Percentiles rank a stretch among this genome's conserved stretches.
Conservation (phyloP, 30 jellyfish, hydroid and myxozoan species). For the Aurelia aurita complex sp. Pacific region DNA sequence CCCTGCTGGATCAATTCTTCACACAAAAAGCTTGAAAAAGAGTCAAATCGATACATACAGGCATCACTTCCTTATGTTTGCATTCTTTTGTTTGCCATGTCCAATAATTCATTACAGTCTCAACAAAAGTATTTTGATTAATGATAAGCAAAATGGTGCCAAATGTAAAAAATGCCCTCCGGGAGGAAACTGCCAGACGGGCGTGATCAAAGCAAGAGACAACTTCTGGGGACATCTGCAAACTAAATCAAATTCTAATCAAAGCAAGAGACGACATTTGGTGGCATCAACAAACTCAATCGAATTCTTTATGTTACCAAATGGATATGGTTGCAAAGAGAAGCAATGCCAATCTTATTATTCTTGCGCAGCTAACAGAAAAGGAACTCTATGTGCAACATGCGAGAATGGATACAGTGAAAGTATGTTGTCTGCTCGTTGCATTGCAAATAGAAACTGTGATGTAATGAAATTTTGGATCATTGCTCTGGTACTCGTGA, state of each 20-base stretch:
- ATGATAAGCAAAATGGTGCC: background rate
- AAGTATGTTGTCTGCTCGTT: background rate
- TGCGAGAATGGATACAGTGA: background rate
- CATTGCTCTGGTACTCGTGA: background rate
- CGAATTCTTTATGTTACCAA: conserved; percentile 2
- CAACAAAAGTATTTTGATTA: background rate
- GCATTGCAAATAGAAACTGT: conserved; percentile 12
- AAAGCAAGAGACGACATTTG: no score
- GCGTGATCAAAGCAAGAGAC: background rate
- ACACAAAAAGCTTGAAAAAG: no score
- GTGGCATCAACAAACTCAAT: background rate
- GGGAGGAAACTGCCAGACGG: conserved; percentile 16
- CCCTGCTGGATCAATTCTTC: no score
- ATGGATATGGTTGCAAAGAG: conserved; percentile 21
- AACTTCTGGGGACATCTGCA: no score
- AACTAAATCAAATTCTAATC: no score
- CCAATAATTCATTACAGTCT: conserved; percentile 5
- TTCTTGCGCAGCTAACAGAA: conserved; percentile 16
- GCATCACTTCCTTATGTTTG: conserved; percentile 5
- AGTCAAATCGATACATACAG: no score
- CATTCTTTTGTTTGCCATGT: conserved; percentile 2
- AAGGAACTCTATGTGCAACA: conserved; percentile 21
- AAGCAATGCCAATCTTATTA: background rate
- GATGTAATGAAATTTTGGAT: background rate
- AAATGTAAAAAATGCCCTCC: conserved; percentile 7